Percentiles rank a stretch among this genome's conserved stretches.
Conservation (phyloP, 2,113 vertebrate genomes). For the Epinephelus cyanopodus region DNA sequence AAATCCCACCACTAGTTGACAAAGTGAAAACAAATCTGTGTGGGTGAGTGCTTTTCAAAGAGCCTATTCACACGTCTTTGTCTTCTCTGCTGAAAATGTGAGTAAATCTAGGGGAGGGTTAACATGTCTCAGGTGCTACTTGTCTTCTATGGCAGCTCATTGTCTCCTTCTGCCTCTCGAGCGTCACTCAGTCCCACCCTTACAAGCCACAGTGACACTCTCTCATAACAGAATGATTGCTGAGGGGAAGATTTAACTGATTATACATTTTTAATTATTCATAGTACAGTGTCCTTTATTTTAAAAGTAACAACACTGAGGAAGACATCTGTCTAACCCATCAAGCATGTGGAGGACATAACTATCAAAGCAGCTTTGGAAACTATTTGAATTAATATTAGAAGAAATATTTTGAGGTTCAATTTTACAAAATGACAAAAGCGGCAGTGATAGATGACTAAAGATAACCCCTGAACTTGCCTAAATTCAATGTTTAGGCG, state of each 20-base stretch:
- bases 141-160: conserved; percentile 20
- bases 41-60: not conserved
- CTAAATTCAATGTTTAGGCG: not conserved
- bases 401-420: conserved; percentile 7
- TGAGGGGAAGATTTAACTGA: not conserved
- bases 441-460: conserved; percentile 11
- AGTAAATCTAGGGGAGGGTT: conserved; percentile 3
- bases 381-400: not conserved
- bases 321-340: not conserved
- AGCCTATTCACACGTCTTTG: not conserved
- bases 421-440: conserved; percentile 6
- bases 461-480: not conserved
- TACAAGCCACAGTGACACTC: not conserved
- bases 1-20: not conserved
- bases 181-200: conserved; percentile 16
- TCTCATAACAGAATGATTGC: conserved; percentile 2
- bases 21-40: not conserved
- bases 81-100: not conserved
- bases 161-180: not conserved
- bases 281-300: not conserved
- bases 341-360: not conserved
- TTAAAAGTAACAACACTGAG: not conserved
- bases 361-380: not conserved
- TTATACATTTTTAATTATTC: not conserved
- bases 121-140: conserved; percentile 33